Base-by-base conservation (phyloP, 2,888 invertebrate genomes). In the Mystacides longicornis region DNA sequence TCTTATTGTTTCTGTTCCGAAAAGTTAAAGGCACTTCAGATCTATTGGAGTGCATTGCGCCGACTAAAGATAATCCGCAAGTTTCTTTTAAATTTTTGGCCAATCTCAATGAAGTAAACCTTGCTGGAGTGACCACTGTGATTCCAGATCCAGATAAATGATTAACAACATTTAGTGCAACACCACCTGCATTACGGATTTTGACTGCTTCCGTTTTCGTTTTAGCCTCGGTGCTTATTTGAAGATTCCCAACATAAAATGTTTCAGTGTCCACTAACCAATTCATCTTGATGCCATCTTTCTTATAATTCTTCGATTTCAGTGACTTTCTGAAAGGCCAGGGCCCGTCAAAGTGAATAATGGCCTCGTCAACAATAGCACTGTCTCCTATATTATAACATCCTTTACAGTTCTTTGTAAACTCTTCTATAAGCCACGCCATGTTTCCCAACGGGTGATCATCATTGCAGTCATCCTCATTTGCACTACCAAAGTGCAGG, bases 261-360 rank as follows among this genome's bases (percentile, higher is more conserved):
- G 69, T 75, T 7, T 67, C 65, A 7, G 75, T 66, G 61, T 77
- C 76, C 11, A 73, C 71, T 4, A 75, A 64, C 33, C 73, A 60
- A 11, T 73, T 68, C 60, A 76, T 63, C 66, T 77, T 77, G 18
- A 77, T 67, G 3, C 77, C 77, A 54, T 64, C 64, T 20, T 56
- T 58, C 63, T 69, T 69, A 22, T 72, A 57, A 20, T 69, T 67
- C 62, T 74, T 75, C 59, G 68, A 73, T 62, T 69, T 66, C 57
- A 74, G 70, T n/a, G 68, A 64, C 63, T 72, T 75, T 59, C 72
- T 67, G 63, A 75, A 75, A 48, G 75, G 71, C 61, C 75, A 76
- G 55, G 74, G 73, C 20, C 76, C 75, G 59, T 69, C 69, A 62
- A 74, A 69, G 42, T 74, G 74, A 50, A 73, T 65, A 57, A 77